Percentiles rank a stretch among this genome's conserved stretches.
These are phyloP conservation scores for Plestiodon gilberti DNA, from an alignment of 2,113 vertebrate genomes.

Conservation along the genomic window DNA sequence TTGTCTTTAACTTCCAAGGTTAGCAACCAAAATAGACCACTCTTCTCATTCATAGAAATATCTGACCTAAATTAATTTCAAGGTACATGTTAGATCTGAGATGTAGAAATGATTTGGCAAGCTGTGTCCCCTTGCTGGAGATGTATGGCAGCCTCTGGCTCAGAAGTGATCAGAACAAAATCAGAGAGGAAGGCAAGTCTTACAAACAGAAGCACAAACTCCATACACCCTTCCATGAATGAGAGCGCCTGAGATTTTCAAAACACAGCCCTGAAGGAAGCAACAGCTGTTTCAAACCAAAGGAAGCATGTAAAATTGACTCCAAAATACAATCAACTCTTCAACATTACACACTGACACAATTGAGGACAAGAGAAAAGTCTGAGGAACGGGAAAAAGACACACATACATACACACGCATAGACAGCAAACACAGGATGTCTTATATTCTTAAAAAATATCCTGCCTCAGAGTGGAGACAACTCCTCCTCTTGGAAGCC, in stretches of 20 bases:
- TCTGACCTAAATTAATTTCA: not conserved
- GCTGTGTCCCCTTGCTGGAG: fast-evolving
- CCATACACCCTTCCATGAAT: constrained; percentile 1
- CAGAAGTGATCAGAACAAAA: not conserved
- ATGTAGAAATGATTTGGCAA: not conserved
- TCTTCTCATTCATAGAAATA: not conserved
- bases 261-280: constrained; percentile 9
- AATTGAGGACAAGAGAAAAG: constrained; percentile 38
- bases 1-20: not conserved
- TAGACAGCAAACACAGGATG: constrained; percentile 58
- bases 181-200: constrained; percentile 2
- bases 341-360: constrained; percentile 46
- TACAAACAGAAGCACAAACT: not conserved
- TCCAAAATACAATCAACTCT: constrained; percentile 27
- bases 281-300: constrained; percentile 5
- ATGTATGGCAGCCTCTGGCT: not conserved
- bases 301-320: constrained; percentile 18
- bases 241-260: constrained; percentile 28
- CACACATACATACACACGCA: constrained; percentile 13
- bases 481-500: constrained; percentile 57
- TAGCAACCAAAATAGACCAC: not conserved
- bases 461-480: constrained; percentile 47
- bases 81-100: not conserved
- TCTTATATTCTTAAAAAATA: constrained; percentile 29
- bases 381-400: not conserved